A percentile compares a stretch with the other conserved stretches of the same genome.
phyloP scores from a whole-genome alignment of 2,888 invertebrate species.

The Tricholauxania praeusta region DNA sequence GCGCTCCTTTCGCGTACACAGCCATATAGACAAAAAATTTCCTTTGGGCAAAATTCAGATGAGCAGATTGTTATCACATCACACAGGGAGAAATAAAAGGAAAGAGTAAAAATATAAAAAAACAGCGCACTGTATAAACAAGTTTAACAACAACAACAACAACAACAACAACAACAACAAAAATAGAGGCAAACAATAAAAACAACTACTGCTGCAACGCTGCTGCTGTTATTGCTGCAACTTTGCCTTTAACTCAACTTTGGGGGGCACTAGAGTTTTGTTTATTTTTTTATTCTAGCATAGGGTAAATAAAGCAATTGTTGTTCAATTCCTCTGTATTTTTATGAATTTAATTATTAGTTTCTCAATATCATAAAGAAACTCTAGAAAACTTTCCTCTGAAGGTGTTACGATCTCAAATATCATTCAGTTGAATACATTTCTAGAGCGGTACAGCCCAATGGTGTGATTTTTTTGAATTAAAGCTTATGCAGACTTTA shows the following conservation, averaged over 20 bases:
- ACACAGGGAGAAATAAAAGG: background rate
- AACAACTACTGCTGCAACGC: background rate
- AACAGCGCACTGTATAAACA: background rate
- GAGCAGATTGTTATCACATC: slow-evolving; percentile 28
- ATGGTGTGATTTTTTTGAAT: no score
- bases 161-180: no score
- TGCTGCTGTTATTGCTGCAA: background rate
- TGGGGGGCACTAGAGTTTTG: background rate
- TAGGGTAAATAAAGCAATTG: no score
- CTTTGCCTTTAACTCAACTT: slow-evolving; percentile 8
- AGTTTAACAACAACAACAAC: slow-evolving; percentile 9
- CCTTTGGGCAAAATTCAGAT: slow-evolving; percentile 26
- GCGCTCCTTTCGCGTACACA: background rate
- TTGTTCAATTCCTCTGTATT: no score
- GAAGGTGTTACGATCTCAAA: no score
- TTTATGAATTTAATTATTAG: no score
- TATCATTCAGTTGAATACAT: no score
- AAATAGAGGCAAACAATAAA: background rate
- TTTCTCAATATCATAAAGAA: no score
- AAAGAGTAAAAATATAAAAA: background rate
- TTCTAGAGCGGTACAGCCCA: no score
- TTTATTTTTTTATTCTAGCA: no score
- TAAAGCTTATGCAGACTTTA: no score
- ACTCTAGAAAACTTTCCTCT: no score
- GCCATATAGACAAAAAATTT: background rate